Conservation (phyloP, 2,113 vertebrate species). For the Hydropotes inermis region DNA sequence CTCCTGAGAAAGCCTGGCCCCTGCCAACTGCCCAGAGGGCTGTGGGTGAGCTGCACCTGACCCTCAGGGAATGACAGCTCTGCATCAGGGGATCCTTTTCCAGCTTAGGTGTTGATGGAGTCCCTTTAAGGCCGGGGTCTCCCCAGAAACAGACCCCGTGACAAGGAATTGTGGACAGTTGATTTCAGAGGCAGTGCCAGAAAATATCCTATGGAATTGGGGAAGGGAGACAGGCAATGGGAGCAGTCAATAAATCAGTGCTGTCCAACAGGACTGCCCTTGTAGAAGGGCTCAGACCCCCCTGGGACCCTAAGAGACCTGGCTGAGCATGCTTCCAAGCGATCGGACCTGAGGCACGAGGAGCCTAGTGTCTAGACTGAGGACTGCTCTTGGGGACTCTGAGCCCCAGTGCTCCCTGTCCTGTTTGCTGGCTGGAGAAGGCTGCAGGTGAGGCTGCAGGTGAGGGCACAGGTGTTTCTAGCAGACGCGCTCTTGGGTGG, state of each 20-base stretch:
- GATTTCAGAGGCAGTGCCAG: background rate
- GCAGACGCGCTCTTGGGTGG: rapidly evolving
- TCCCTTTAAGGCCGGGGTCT: background rate
- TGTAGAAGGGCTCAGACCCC: too few species aligned
- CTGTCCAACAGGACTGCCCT: background rate
- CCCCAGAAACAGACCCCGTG: background rate
- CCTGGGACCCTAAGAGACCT: background rate
- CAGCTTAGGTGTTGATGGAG: background rate
- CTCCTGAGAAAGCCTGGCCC: background rate
- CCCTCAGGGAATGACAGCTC: too few species aligned
- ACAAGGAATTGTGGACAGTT: background rate
- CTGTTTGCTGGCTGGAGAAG: background rate
- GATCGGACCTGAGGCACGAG: rapidly evolving
- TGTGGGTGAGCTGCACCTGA: background rate
- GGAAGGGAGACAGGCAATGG: background rate
- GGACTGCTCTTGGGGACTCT: background rate
- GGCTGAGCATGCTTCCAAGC: background rate
- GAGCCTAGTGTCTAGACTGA: background rate
- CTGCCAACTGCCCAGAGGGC: background rate
- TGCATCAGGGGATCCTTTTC: rapidly evolving
- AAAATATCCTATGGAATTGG: background rate
- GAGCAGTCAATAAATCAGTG: too few species aligned
- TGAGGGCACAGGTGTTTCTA: background rate
- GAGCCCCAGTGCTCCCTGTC: background rate
- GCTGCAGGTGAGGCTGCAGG: too few species aligned